Evolutionary conservation across 2,888 invertebrate species (phyloP).

Genomic region (Trissoscelio sp.): DNA sequence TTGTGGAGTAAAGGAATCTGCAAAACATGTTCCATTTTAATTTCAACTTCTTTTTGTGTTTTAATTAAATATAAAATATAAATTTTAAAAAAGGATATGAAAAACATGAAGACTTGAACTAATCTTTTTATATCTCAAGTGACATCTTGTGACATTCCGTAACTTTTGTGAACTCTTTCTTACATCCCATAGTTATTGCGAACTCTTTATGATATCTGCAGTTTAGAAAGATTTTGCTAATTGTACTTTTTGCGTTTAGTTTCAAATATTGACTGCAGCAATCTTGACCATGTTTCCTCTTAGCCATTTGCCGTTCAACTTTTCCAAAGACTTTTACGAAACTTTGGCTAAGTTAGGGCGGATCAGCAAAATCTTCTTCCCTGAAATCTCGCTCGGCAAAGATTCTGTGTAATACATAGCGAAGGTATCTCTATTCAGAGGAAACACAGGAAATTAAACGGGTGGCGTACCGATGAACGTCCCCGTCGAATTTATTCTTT

Average conservation of each 20-base stretch:
- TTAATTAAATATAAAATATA: no score
- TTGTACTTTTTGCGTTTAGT: slow-evolving; percentile 47
- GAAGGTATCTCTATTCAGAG: slow-evolving; percentile 39
- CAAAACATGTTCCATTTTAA: no score
- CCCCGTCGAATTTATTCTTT: slow-evolving; percentile 68
- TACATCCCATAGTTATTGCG: no score
- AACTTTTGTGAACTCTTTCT: no score
- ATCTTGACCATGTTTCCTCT: slow-evolving; percentile 61
- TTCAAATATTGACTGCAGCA: slow-evolving; percentile 56
- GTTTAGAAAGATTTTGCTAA: slow-evolving; percentile 52
- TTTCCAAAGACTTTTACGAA: slow-evolving; percentile 60
- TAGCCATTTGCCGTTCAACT: slow-evolving; percentile 64
- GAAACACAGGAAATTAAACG: slow-evolving; percentile 70
- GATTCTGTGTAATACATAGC: slow-evolving; percentile 39
- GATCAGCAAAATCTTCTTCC: slow-evolving; percentile 69
- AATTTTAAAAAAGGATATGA: no score
- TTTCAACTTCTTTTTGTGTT: no score
- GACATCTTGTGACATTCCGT: neutral
- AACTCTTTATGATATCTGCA: no score
- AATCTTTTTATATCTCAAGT: no score
- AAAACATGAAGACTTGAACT: no score
- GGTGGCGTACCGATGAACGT: slow-evolving; percentile 46
- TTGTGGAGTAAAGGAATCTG: no score
- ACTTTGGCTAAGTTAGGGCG: slow-evolving; percentile 61
- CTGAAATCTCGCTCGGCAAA: slow-evolving; percentile 54